These are phyloP conservation scores for Sabatieria punctata DNA, from an alignment of 2,888 invertebrate species.

Conservation along the genomic window DNA sequence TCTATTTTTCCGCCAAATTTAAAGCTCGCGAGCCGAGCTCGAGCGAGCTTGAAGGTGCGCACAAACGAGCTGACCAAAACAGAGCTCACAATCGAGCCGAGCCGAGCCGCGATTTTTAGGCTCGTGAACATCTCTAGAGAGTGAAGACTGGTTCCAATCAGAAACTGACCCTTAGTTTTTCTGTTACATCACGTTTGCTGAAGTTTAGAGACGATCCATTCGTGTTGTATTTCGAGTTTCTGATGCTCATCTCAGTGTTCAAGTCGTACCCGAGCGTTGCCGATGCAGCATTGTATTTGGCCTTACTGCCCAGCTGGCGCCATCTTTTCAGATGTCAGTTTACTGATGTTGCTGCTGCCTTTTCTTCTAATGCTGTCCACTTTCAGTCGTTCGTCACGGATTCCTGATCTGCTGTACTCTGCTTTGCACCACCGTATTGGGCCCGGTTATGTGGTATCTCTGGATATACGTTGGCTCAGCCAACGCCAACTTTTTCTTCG, in stretches of 20 bases:
- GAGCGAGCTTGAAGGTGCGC: too few species aligned
- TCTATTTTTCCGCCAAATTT: too few species aligned
- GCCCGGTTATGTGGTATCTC: conserved; percentile 86
- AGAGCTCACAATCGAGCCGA: too few species aligned
- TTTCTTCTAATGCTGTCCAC: conserved; percentile 14
- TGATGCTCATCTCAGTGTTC: conserved; percentile 61
- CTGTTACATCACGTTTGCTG: too few species aligned
- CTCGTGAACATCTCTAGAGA: too few species aligned
- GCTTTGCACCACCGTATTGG: conserved; percentile 65
- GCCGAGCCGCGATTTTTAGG: too few species aligned
- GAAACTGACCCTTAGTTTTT: too few species aligned
- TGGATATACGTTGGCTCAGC: conserved; percentile 97
- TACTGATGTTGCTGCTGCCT: conserved; percentile 8
- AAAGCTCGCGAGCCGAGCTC: too few species aligned
- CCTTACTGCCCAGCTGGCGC: conserved; percentile 74
- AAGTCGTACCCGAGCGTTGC: conserved; percentile 92
- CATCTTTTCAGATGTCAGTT: conserved; percentile 67
- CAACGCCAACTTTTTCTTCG: conserved; percentile 99
- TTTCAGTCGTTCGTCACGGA: conserved; percentile 74
- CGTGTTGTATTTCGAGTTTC: conserved; percentile 36
- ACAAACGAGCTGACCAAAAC: too few species aligned
- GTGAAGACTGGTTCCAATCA: too few species aligned
- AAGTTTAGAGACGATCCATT: conserved; percentile 34
- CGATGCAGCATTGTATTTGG: conserved; percentile 76
- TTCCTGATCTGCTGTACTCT: conserved; percentile 76